Conservation (phyloP, 1,140 invertebrate genomes). For the Euura lappo region DNA sequence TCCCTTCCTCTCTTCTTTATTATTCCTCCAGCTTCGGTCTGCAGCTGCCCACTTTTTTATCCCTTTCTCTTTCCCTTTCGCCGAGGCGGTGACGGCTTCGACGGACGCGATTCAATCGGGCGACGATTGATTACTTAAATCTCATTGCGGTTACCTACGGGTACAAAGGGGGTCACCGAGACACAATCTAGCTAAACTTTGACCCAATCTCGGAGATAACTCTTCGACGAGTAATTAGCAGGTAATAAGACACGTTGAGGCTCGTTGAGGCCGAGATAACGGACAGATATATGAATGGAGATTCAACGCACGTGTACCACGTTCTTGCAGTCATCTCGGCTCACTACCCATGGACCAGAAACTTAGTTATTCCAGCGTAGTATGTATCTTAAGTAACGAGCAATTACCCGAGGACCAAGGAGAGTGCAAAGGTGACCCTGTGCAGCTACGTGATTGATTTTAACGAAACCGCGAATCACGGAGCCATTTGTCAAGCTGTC, state of each 20-base stretch:
- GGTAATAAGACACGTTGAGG: background rate
- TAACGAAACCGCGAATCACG: background rate
- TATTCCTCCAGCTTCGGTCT: no score
- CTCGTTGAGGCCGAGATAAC: background rate
- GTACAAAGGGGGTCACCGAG: background rate
- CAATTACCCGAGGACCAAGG: background rate
- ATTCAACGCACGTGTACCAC: background rate
- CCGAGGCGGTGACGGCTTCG: no score
- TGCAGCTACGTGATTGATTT: background rate
- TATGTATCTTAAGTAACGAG: background rate
- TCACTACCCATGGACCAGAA: no score
- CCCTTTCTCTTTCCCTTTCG: no score
- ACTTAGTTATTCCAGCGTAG: no score
- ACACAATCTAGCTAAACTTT: background rate
- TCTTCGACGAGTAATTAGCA: background rate
- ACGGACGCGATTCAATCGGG: no score
- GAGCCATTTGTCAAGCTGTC: conserved; percentile 2
- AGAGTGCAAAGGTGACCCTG: background rate
- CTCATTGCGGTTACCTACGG: no score
- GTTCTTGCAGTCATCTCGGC: no score
- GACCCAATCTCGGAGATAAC: background rate
- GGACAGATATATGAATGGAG: background rate
- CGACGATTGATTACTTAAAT: no score
- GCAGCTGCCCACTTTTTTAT: no score
- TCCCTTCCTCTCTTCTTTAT: no score